Evolutionary conservation across 92 coral and sea anemone species (phyloP).

Genomic region (Porites evermanni): DNA sequence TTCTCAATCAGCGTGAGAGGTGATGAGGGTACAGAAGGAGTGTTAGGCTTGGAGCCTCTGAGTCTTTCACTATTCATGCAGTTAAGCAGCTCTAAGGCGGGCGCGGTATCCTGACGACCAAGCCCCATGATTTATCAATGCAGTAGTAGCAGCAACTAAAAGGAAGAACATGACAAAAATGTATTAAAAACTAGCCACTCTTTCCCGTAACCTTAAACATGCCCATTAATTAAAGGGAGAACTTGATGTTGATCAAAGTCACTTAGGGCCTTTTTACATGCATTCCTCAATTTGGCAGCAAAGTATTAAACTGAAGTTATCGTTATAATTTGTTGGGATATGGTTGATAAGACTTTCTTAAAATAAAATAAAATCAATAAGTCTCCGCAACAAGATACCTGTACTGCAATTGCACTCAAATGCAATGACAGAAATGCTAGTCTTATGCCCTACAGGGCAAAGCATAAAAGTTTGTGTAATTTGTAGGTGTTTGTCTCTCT

Average conservation of each 20-base stretch:
- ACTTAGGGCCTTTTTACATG: too few species aligned
- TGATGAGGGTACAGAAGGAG: conserved; percentile 85
- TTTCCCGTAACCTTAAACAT: not conserved
- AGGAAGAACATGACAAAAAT: not conserved
- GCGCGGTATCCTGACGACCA: conserved; percentile 75
- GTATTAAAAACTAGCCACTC: not conserved
- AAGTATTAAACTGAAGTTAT: too few species aligned
- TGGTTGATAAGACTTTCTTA: too few species aligned
- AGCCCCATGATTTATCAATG: conserved; percentile 63
- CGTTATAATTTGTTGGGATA: not conserved
- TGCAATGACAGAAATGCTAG: too few species aligned
- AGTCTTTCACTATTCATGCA: conserved; percentile 37
- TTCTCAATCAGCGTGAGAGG: conserved; percentile 95
- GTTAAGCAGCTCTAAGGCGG: conserved; percentile 56
- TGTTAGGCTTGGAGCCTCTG: conserved; percentile 67
- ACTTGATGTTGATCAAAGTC: too few species aligned
- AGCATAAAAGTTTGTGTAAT: too few species aligned
- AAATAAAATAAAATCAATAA: not conserved
- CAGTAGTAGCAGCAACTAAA: not conserved
- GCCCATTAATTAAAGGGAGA: not conserved
- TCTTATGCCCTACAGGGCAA: too few species aligned
- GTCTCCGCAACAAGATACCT: too few species aligned
- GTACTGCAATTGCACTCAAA: too few species aligned
- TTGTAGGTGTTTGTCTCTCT: too few species aligned
- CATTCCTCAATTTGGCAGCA: too few species aligned